These are phyloP conservation scores for Pycnonotus jocosus DNA, from an alignment of 2,113 vertebrate species.

Conservation along the genomic window DNA sequence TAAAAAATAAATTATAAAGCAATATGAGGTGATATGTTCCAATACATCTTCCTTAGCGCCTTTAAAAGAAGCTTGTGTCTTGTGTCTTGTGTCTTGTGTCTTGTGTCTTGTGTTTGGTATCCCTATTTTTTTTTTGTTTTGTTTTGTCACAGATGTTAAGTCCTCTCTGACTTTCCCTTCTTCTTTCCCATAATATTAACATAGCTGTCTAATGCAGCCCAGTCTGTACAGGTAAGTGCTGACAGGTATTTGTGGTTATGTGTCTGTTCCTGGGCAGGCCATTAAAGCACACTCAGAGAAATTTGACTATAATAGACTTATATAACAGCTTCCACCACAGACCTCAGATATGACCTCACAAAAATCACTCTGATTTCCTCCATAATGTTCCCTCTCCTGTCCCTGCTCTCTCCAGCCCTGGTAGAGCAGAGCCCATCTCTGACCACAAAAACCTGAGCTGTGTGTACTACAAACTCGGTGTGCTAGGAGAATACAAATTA, in stretches of 20 bases:
- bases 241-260: background rate
- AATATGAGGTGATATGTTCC: background rate
- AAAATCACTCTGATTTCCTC: background rate
- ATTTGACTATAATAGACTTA: background rate
- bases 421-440: background rate
- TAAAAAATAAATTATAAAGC: background rate
- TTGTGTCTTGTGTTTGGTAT: background rate
- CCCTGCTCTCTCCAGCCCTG: background rate
- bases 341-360: background rate
- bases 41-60: background rate
- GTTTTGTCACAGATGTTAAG: background rate
- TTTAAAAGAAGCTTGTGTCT: background rate
- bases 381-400: background rate
- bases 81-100: background rate
- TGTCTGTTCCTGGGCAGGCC: background rate
- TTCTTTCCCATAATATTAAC: background rate
- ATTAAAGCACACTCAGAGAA: background rate
- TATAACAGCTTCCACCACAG: background rate
- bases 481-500: constrained; percentile 12
- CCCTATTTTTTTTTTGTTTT: background rate
- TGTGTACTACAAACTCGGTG: background rate
- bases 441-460: background rate
- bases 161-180: background rate
- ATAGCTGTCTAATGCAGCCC: background rate
- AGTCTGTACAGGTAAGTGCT: background rate